These are phyloP conservation scores for Gryon sp. DNA, from an alignment of 1,140 invertebrate genomes.

Conservation along the genomic window DNA sequence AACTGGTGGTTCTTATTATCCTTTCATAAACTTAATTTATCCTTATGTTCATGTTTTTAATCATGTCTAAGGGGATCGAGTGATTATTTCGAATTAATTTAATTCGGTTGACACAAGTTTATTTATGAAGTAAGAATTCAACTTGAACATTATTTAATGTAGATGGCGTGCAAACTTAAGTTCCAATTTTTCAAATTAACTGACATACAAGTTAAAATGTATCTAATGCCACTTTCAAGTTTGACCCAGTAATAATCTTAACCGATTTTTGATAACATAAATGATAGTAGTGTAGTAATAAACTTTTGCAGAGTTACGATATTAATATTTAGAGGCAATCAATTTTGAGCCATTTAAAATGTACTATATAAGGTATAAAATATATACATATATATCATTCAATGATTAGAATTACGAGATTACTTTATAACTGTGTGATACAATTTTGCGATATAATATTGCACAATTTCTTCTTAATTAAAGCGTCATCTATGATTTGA, in stretches of 20 bases:
- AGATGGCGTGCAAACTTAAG: background rate
- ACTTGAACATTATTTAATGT: background rate
- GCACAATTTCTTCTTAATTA: too few relatives aligned
- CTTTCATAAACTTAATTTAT: background rate
- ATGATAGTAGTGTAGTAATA: slow-evolving; percentile 8
- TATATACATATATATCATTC: slow-evolving; percentile 6
- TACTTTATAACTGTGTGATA: too few relatives aligned
- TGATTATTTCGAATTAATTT: slow-evolving; percentile 7
- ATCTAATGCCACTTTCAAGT: background rate
- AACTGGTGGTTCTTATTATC: slow-evolving; percentile 13
- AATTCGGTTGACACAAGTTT: too few relatives aligned
- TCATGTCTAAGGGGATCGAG: background rate
- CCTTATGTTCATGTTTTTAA: background rate
- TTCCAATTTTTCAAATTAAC: background rate
- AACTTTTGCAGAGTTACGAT: slow-evolving; percentile 9
- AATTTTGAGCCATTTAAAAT: slow-evolving; percentile 8
- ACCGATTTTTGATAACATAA: slow-evolving; percentile 1
- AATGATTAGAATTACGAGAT: background rate
- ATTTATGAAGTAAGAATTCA: too few relatives aligned
- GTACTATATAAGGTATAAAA: slow-evolving; percentile 4
- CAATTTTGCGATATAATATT: too few relatives aligned
- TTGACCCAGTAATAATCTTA: slow-evolving; percentile 6
- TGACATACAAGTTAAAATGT: background rate
- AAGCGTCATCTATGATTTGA: background rate
- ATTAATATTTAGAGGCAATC: slow-evolving; percentile 2